Conservation (phyloP, 2,797 vertebrate species). For the Myotis findleyi region DNA sequence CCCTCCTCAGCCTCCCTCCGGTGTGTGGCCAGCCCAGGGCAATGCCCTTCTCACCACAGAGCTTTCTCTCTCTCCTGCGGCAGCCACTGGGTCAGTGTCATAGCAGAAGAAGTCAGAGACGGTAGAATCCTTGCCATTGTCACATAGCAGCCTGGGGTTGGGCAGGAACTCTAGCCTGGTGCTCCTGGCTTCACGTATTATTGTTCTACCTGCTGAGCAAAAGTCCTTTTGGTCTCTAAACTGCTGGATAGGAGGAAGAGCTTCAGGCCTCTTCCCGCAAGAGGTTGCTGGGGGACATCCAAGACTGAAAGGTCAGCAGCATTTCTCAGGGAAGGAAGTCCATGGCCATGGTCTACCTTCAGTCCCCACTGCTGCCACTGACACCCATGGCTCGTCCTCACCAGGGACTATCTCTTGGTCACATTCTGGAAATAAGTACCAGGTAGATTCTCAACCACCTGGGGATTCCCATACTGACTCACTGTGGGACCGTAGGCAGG, state of each 20-base stretch:
- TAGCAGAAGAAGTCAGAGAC: constrained; percentile 12
- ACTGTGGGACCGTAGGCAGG: not conserved
- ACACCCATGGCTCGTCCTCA: not conserved
- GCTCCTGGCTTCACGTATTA: not conserved
- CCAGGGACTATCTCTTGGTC: not conserved
- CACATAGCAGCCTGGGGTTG: not conserved
- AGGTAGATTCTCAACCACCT: not conserved
- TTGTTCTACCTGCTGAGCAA: not conserved
- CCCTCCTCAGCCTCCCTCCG: not conserved
- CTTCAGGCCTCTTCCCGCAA: not conserved
- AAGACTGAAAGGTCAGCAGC: not conserved
- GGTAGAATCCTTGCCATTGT: not conserved
- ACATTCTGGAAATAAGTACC: not conserved
- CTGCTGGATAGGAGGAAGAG: not conserved
- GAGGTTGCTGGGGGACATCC: not conserved
- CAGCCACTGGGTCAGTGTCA: not conserved
- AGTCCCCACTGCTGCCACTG: not conserved
- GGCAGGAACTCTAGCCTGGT: not conserved
- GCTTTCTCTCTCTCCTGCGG: not conserved
- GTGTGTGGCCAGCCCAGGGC: not conserved
- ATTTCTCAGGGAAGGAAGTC: constrained; percentile 45
- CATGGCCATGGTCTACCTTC: not conserved
- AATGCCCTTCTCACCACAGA: not conserved
- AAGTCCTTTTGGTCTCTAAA: constrained; percentile 21
- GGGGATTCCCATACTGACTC: not conserved